phyloP scores from a whole-genome alignment of 2,113 vertebrate genomes.

The Synodontis membranacea region DNA sequence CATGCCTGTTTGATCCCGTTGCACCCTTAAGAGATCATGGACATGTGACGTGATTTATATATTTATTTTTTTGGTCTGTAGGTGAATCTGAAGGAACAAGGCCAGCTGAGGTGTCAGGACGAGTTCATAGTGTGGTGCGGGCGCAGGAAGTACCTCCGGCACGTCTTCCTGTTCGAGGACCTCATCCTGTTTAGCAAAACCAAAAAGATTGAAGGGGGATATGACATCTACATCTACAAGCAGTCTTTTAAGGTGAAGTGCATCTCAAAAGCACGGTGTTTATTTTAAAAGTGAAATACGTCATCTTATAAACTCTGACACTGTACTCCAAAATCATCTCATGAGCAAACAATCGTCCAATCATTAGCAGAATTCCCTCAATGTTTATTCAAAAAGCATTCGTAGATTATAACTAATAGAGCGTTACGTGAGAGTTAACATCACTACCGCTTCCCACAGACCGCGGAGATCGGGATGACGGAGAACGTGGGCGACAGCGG shows the following conservation, averaged over 20 bases:
- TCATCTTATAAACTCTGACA: too few species aligned
- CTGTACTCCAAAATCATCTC: too few species aligned
- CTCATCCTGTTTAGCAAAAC: constrained; percentile 87
- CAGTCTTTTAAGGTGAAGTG: constrained; percentile 79
- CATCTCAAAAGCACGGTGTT: neutral
- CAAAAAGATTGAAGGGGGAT: constrained; percentile 79
- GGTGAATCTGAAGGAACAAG: constrained; percentile 86
- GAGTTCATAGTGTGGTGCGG: constrained; percentile 83
- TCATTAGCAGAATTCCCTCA: neutral
- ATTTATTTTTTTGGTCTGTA: constrained; percentile 59
- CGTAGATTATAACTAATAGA: neutral
- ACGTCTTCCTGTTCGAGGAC: constrained; percentile 84
- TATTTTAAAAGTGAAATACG: too few species aligned
- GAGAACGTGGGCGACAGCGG: constrained; percentile 82
- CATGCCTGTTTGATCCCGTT: constrained; percentile 45
- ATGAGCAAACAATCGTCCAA: too few species aligned
- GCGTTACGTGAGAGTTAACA: neutral
- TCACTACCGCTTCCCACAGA: constrained; percentile 62
- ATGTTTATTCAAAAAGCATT: neutral
- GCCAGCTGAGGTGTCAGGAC: constrained; percentile 80
- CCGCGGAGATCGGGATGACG: constrained; percentile 82
- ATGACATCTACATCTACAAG: constrained; percentile 82
- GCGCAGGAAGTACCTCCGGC: constrained; percentile 80
- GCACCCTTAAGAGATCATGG: neutral
- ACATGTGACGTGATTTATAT: neutral